Conservation (phyloP, 2,797 vertebrate species). For the Paramormyrops hopkinsi region DNA sequence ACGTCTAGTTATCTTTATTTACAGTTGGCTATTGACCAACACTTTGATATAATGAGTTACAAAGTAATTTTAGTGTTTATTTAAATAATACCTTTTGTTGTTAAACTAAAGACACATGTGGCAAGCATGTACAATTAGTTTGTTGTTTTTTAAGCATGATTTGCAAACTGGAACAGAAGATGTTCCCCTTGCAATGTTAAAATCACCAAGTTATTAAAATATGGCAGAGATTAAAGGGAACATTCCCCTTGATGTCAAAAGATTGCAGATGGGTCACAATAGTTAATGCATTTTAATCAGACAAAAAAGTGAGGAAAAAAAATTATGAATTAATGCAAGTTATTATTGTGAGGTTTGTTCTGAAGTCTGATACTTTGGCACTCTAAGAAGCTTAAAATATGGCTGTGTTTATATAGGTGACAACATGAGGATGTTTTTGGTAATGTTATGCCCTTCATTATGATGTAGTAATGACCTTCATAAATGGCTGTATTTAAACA, state of each 20-base stretch:
- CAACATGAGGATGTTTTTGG: conserved; percentile 62
- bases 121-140: conserved; percentile 26
- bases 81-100: conserved; percentile 49
- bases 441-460: conserved; percentile 61
- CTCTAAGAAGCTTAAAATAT: conserved; percentile 72
- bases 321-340: conserved; percentile 71
- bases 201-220: conserved; percentile 73
- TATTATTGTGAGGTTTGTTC: conserved; percentile 57
- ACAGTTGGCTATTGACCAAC: background rate
- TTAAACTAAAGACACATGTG: conserved; percentile 58
- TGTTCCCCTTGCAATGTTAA: conserved; percentile 58
- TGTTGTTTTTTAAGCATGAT: conserved; percentile 55
- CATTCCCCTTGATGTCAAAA: conserved; percentile 67
- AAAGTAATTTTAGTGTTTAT: conserved; percentile 44
- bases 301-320: conserved; percentile 65
- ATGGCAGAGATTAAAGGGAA: conserved; percentile 65
- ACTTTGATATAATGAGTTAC: conserved; percentile 26
- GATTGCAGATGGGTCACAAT: conserved; percentile 68
- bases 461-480: conserved; percentile 28
- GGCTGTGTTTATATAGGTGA: conserved; percentile 62
- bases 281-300: conserved; percentile 74
- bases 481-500: conserved; percentile 10
- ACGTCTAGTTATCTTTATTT: background rate
- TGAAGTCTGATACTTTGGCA: conserved; percentile 54
- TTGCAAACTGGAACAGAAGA: conserved; percentile 68